Evolutionary conservation across 1,140 invertebrate genomes (phyloP).

Genomic region (Coenobita brevimanus): DNA sequence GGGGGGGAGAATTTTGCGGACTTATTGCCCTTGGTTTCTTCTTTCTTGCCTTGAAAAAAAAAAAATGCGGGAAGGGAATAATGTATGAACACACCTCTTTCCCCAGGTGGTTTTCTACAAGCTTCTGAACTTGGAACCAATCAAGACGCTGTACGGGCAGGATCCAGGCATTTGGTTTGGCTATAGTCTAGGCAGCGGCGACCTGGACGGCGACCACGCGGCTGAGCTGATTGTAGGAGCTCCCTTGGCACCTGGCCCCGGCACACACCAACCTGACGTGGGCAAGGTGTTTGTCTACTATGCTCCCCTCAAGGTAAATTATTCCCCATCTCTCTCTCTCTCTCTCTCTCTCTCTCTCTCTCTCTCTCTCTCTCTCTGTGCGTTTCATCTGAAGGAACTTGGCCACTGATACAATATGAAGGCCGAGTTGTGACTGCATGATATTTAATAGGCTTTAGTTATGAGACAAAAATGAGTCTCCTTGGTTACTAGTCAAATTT

Average conservation of each 20-base stretch:
- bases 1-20: too few species aligned
- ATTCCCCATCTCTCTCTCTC: background rate
- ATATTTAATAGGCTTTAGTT: too few species aligned
- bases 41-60: too few species aligned
- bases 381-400: background rate
- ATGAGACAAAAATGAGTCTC: too few species aligned
- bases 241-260: background rate
- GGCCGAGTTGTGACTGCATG: too few species aligned
- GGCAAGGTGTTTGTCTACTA: slow-evolving; percentile 18
- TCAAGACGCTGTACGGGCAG: background rate
- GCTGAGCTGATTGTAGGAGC: slow-evolving; percentile 12
- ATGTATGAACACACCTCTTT: too few species aligned
- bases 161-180: background rate
- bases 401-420: too few species aligned
- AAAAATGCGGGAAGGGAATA: too few species aligned
- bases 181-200: background rate
- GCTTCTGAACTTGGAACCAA: background rate
- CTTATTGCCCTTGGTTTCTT: too few species aligned
- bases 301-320: background rate
- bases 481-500: too few species aligned
- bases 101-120: background rate
- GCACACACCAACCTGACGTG: background rate
- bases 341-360: background rate
- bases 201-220: background rate
- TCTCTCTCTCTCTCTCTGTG: background rate